Evolutionary conservation across 2,888 invertebrate genomes (phyloP), one percentile per base, ranked within the genome.

Genomic region (Venusia cambrica): DNA sequence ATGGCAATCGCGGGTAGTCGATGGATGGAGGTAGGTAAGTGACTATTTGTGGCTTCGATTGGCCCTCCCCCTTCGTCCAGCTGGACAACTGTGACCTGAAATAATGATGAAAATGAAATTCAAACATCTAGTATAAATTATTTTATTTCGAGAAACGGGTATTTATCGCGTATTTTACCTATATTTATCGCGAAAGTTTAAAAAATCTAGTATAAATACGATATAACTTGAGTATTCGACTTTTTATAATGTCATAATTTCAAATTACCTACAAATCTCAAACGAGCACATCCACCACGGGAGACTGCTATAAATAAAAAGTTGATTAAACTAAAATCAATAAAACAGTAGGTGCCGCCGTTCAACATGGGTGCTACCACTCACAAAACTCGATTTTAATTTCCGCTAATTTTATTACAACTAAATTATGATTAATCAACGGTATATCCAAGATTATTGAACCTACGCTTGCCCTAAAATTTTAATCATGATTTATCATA

Each of bases 321-420:
- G 38, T 46, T 51, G 41, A 51, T 51, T 51, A 48, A 51, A 51
- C 44, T 37, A 28, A 51, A 37, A 45, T 41, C 42, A 43, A 57
- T 64, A 61, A 66, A 62, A 63, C 64, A 62, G 64, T 66, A 57
- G 61, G 60, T 55, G 59, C 54, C 55, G 40, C 35, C 40, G 38
- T 59, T 41, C 16, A 41, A 48, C 45, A 51, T 41, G 39, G 26
- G 38, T 40, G 50, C 43, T 51, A 48, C 43, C 20, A 48, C 35
- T 45, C 24, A 32, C 31, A 39, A 40, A 44, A 44, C 41, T 15
- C 34, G 38, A 42, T 40, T 48, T 48, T 38, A 44, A 48, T 48
- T 50, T 43, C 39, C 14, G 48, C 51, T 44, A 44, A 44, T 39
- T 45, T 51, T 44, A 42, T 48, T 42, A 34, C 34, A 33, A 29